Conservation (phyloP, 2,797 vertebrate genomes). For the Valencia hispanica region DNA sequence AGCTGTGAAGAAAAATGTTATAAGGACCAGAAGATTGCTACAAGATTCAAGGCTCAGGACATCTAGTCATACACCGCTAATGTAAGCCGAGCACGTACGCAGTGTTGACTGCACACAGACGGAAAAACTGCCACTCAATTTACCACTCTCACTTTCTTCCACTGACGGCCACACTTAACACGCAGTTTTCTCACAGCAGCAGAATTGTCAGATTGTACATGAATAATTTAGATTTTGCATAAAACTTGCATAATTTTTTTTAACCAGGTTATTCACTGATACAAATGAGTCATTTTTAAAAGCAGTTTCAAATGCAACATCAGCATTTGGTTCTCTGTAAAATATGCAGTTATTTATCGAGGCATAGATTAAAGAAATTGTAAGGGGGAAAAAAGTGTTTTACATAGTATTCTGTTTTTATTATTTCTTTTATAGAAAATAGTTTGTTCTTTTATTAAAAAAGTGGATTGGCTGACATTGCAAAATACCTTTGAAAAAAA, state of each 20-base stretch:
- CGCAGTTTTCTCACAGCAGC: not conserved
- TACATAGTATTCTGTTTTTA: not conserved
- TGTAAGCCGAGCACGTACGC: not conserved
- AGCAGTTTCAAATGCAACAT: not conserved
- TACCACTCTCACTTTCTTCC: not conserved
- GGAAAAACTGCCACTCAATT: conserved; percentile 5
- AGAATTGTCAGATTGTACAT: conserved; percentile 17
- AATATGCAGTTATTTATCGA: not conserved
- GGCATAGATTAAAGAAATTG: not conserved
- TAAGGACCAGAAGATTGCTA: conserved; percentile 6
- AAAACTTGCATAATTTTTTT: conserved; percentile 13
- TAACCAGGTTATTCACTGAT: conserved; percentile 23
- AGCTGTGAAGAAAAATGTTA: not conserved
- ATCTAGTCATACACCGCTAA: not conserved
- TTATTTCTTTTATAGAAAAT: not conserved
- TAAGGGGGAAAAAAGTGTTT: not conserved
- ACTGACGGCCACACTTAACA: conserved; percentile 7
- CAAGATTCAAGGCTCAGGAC: not conserved
- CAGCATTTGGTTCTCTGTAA: conserved; percentile 11
- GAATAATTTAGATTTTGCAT: conserved; percentile 22
- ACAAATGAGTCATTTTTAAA: conserved; percentile 4
- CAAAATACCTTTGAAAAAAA: conserved; percentile 19
- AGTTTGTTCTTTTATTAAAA: not conserved
- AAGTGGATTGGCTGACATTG: not conserved
- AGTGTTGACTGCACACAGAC: conserved; percentile 1